Evolutionary conservation across 1,140 invertebrate genomes (phyloP), one percentile per base, ranked within the genome.

Genomic region (Meloidogyne chitwoodi): DNA sequence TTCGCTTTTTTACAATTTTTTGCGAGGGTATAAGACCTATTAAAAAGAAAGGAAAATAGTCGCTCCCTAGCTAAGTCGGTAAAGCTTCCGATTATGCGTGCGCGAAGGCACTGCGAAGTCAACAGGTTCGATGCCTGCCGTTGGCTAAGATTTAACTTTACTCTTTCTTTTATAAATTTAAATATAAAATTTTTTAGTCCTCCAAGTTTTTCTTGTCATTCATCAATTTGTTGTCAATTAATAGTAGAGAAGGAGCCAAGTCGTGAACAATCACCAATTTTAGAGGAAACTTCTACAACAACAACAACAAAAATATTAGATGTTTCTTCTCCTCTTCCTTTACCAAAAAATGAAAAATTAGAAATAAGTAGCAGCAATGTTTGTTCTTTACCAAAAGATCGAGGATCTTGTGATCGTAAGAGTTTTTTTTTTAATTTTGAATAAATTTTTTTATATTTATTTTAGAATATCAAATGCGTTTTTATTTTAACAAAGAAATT

Each of bases 401-500:
- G 85, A 24, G 85, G 85, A 29, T 83, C 85, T 29, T 87, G 85
- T 68, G 86, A 87, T 74, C 48, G 70, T 73, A 31, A 73, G 56
- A 19, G 16, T 22, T 38, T 16, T 69, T 69, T 24, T 12, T 41
- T n/a, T 22, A 27, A 27, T 44, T 29, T 69, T 69, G 3, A 27
- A 12, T 34, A 44, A 12, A 62, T 11, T 34, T 16, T 41, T 27
- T 27, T 5, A 19, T 26, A 12, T 16, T 24, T 38, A 19, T 19
- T 44, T 41, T 64, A 73, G 77, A 82, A 31, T 86, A 87, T 41
- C 80, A 86, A 63, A 78, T 86, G 14, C 77, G 85, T 24, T 86
- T 86, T 76, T 86, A 87, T 74, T 86, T 78, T 80, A 83, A 87
- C 68, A 66, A 63, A 16, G 83, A 85, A 22, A 34, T 79, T 16